Base-by-base conservation (phyloP, 35 echinoderm and acorn worm genomes). In the Acanthaster planci region DNA sequence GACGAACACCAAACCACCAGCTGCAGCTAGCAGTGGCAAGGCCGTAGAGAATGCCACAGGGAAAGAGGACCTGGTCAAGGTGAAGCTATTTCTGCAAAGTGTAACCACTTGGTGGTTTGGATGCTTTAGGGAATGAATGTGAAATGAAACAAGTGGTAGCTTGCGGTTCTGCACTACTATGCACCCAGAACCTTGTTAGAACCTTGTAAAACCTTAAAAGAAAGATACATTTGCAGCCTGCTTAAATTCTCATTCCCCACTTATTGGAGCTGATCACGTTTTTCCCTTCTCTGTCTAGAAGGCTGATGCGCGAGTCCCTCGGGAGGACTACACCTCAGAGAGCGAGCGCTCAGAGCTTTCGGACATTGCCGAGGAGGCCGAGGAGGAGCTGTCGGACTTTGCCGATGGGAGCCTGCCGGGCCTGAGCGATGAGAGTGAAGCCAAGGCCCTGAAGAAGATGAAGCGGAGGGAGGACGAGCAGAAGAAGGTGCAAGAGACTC, bases 341-440 rank as follows among this genome's bases (percentile, higher is more conserved):
- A 99, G 96, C 39, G 96, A 98, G 15, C 84, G 92, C 7, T 98
- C 95, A 8, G 95, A 99, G 76, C 76, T 99, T 0, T 99, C 96
- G 2, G 96, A 99, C 77, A 99, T 99, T 10, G 50, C 82, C 12
- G 96, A 99, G 58, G 96, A 99, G 57, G 90, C 64, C 2, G 96
- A 99, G 64, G 96, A 99, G 77, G 96, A 99, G 38, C 76, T 94
- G 14, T 98, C 95, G 38, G 96, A 94, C 27, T 99, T 99, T 76
- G 92, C 82, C 27, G 89, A 82, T 53, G 81, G 77, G 10, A 86
- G 83, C 31, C 80, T 97, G 55, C 94, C 94, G 0, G 90, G 90
- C 21, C 58, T 89, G 16, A 90, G 87, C 21, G 87, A 93, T 34
- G 87, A 81, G 75, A 93, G 90, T 50, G 84, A 85, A 32, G 57